Percentiles rank a stretch among this genome's conserved stretches.
Evolutionary conservation across 1,140 invertebrate genomes (phyloP).

Genomic region (Drosophila leontia): DNA sequence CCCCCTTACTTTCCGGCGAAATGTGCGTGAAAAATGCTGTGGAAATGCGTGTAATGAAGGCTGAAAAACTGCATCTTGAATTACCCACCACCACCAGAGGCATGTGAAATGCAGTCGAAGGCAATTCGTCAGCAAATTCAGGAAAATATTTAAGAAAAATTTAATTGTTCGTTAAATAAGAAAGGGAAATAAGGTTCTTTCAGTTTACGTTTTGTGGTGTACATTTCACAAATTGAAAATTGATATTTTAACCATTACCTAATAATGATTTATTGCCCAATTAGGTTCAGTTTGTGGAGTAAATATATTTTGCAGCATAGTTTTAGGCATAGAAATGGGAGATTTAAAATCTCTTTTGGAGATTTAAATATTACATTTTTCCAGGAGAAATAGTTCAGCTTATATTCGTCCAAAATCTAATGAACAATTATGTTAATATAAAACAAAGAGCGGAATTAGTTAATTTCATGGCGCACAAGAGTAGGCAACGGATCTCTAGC

Average conservation of each 20-base stretch:
- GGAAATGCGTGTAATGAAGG: constrained; percentile 59
- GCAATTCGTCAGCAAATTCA: constrained; percentile 33
- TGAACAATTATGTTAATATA: constrained; percentile 47
- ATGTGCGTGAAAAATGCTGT: constrained; percentile 54
- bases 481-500: constrained; percentile 61
- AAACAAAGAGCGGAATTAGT: constrained; percentile 54
- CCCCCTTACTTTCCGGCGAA: constrained; percentile 58
- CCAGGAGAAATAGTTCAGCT: too few relatives aligned
- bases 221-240: neutral
- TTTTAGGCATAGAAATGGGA: fast-evolving
- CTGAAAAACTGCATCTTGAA: constrained; percentile 62
- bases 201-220: constrained; percentile 15
- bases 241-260: neutral
- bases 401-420: constrained; percentile 15
- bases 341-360: neutral
- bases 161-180: neutral
- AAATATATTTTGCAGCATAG: neutral
- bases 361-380: neutral
- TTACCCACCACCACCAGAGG: constrained; percentile 36
- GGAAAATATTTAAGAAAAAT: constrained; percentile 14
- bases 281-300: neutral
- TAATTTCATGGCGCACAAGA: constrained; percentile 60
- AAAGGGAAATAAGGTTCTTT: neutral
- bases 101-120: constrained; percentile 9
- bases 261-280: neutral